Base-by-base conservation (phyloP, 2,797 vertebrate species). In the Dallia pectoralis region DNA sequence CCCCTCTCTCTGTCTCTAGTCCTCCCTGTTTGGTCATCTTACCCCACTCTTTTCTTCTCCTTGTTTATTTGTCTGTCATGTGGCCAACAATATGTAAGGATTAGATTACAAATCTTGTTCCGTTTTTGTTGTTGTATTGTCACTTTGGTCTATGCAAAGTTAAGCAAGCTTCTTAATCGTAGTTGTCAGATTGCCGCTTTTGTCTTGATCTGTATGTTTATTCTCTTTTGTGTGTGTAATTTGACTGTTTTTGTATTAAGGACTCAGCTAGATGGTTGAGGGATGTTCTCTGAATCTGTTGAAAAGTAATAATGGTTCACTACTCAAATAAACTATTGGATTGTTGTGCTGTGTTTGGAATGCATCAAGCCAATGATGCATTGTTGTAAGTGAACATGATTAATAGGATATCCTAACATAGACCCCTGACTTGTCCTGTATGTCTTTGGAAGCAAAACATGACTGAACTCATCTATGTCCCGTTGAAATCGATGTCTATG, bases 51-150 rank as follows among this genome's bases (percentile, higher is more conserved):
- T 4, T 40, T 0, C 25, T 74, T 22, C 16, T 77, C 47, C 22
- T 19, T 53, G 49, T 67, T 48, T 32, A 79, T 75, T 81, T 70
- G 40, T 44, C 9, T 74, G 56, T 73, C 73, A 27, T 83, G 82
- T 89, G 82, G 83, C 82, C 88, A 87, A 85, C 75, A 2, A 81
- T 81, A 87, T 86, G 47, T 86, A 85, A 82, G 80, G 53, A 25
- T 73, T 33, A 22, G 64, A 75, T 73, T 74, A 77, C 48, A 3
- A 75, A 64, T 22, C 14, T 32, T 70, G 18, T 68, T 75, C 61
- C 18, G 15, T 48, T 51, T 62, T 44, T 62, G 47, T 72, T 66
- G 76, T 77, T 32, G 51, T 2, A 32, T 68, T 25, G 5, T 79
- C 63, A 72, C 16, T 7, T 49, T 69, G 67, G 36, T 69, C 27